Base-by-base conservation (phyloP, 1,140 invertebrate genomes). In the Camponotus pennsylvanicus region DNA sequence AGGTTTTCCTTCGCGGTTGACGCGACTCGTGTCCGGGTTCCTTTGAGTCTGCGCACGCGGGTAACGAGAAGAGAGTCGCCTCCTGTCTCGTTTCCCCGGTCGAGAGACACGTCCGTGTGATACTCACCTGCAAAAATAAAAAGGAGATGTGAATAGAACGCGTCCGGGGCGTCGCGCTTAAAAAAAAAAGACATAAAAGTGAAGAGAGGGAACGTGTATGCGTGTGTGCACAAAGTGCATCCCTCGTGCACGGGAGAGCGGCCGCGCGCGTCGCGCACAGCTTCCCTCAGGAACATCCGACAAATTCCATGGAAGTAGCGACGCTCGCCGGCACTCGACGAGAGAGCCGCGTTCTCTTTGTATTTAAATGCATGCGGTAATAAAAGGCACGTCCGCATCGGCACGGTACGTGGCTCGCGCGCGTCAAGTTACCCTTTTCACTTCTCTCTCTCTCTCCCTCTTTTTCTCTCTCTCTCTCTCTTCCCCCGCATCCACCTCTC, bases 361-460 rank as follows among this genome's bases (percentile, higher is more conserved):
- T 91, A 90, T 91, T 91, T 88, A 91, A 91, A 91, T 88, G 87
- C 85, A 88, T 61, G 77, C 86, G 61, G 77, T 88, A 88, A 90
- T 90, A 90, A 90, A 90, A 90, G 89, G 73, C 88, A 70, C 89
- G 86, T 88, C 75, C 86, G 66, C 88, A 87, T 90, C 88, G 88
- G 88, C 75, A 89, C 85, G 64, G 61, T 42, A 57, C 71, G 66
- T 21, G 21, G 57, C 59, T 76, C 55, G 52, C 82, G 70, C 86
- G 64, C 64, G 70, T 59, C 70, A 67, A 64, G 59, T 86, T 70
- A 75, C 55, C 40, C 42, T 67, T 40, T 40, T 55, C 66, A 32
- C 67, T n/a, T 73, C 40, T 40, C 9, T 37, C 18, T 37, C 18
- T 21, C 15, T 2, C 8, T 13, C 11, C 2, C 8, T 15, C 21